phyloP scores from a whole-genome alignment of 2,113 vertebrate species.

The Coreoperca whiteheadi region DNA sequence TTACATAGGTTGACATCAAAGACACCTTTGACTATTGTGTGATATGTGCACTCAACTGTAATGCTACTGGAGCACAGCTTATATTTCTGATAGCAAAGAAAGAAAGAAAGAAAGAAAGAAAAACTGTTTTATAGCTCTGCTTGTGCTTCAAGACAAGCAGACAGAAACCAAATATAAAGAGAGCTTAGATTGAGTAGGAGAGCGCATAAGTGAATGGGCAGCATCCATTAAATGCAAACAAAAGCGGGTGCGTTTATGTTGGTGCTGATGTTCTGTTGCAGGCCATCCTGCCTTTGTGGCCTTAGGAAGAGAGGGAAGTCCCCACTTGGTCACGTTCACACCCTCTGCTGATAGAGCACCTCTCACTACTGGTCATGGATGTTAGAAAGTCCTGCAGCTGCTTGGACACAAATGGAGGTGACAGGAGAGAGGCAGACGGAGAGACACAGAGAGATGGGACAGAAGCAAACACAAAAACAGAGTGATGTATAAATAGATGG shows the following conservation, averaged over 20 bases:
- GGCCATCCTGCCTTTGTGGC: conserved; percentile 63
- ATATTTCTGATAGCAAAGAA: conserved; percentile 32
- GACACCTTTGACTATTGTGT: conserved; percentile 60
- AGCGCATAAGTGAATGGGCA: conserved; percentile 65
- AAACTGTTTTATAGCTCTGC: conserved; percentile 15
- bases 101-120: conserved; percentile 12
- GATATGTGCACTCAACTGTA: conserved; percentile 63
- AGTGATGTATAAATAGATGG: conserved; percentile 7
- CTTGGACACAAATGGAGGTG: conserved; percentile 24
- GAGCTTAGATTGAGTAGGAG: conserved; percentile 38
- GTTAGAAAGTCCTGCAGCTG: conserved; percentile 69
- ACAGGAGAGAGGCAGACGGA: conserved; percentile 20
- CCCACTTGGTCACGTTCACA: conserved; percentile 75
- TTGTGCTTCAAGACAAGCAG: conserved; percentile 10
- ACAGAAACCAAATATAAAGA: conserved; percentile 35
- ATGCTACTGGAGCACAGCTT: conserved; percentile 33
- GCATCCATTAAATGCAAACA: conserved; percentile 68
- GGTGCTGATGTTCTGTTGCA: conserved; percentile 57
- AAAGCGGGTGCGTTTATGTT: conserved; percentile 67
- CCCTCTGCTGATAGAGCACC: conserved; percentile 72
- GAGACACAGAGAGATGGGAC: neutral
- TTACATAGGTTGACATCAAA: conserved; percentile 66
- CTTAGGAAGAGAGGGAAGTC: conserved; percentile 70
- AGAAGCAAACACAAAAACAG: neutral
- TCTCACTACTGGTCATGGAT: conserved; percentile 64